These are phyloP conservation scores for Cetoscarus ocellatus DNA, from an alignment of 2,797 vertebrate species.

Conservation along the genomic window DNA sequence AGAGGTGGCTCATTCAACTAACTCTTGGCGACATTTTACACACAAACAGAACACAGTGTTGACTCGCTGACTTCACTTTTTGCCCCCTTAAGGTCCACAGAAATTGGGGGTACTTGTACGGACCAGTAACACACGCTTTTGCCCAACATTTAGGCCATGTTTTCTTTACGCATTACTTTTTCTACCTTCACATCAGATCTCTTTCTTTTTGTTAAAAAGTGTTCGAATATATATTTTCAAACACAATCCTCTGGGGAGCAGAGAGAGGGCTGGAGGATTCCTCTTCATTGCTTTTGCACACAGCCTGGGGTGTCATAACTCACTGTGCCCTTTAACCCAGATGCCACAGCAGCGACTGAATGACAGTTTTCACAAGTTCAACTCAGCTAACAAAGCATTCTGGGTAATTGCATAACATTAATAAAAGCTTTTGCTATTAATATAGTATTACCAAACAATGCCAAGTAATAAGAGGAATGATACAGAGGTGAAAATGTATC, in stretches of 20 bases:
- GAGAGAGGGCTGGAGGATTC: background rate
- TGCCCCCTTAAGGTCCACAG: too few relatives aligned
- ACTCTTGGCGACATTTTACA: too few relatives aligned
- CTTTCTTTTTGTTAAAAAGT: background rate
- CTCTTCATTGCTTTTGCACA: background rate
- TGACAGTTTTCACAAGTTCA: slow-evolving; percentile 24
- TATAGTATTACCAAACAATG: background rate
- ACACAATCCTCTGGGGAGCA: too few relatives aligned
- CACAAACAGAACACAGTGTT: too few relatives aligned
- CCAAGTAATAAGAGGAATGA: background rate
- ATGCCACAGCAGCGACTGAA: slow-evolving; percentile 40
- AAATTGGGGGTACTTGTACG: background rate
- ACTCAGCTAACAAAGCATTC: slow-evolving; percentile 11
- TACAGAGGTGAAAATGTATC: background rate
- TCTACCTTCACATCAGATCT: background rate
- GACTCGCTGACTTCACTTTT: too few relatives aligned
- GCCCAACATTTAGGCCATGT: background rate
- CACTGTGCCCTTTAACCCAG: slow-evolving; percentile 68
- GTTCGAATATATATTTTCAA: background rate
- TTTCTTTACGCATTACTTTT: background rate
- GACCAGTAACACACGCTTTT: background rate
- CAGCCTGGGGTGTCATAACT: slow-evolving; percentile 2
- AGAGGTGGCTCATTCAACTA: too few relatives aligned
- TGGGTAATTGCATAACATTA: slow-evolving; percentile 13
- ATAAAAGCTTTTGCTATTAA: background rate